Evolutionary conservation across 2,797 vertebrate species (phyloP).

Genomic region (Telmatherina bonti): DNA sequence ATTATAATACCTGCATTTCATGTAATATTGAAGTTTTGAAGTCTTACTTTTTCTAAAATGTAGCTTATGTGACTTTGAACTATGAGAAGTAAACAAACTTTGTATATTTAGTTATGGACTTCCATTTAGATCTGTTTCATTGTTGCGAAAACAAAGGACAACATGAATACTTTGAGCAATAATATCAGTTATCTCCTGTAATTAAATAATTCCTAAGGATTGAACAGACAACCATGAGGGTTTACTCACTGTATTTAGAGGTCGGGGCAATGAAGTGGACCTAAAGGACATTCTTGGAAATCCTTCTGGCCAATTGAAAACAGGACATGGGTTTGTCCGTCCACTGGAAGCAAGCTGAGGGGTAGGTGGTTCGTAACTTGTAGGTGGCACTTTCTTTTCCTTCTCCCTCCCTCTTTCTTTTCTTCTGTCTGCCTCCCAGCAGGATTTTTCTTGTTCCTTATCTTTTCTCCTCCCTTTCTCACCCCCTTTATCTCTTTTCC

Average conservation of each 20-base stretch:
- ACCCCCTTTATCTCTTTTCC: conserved; percentile 47
- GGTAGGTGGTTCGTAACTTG: conserved; percentile 35
- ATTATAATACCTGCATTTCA: no score
- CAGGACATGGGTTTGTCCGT: conserved; percentile 65
- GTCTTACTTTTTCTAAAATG: no score
- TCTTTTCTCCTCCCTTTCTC: conserved; percentile 50
- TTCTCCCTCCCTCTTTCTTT: conserved; percentile 66
- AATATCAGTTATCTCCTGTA: neutral
- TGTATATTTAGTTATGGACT: neutral
- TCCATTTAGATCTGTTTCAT: neutral
- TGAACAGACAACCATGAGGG: neutral
- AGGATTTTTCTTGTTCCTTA: conserved; percentile 42
- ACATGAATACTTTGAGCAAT: neutral
- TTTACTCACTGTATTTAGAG: conserved; percentile 81
- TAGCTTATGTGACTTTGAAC: no score
- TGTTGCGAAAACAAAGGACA: neutral
- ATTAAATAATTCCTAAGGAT: neutral
- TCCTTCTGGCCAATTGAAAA: conserved; percentile 71
- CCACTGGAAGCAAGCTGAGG: conserved; percentile 29
- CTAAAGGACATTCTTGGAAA: conserved; percentile 77
- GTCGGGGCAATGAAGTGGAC: conserved; percentile 84
- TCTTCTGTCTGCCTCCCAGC: conserved; percentile 55
- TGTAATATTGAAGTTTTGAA: no score
- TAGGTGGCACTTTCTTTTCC: conserved; percentile 55
- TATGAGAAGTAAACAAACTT: no score